These are phyloP conservation scores for Typhlomys cinereus DNA, from an alignment of 2,113 vertebrate species.

Conservation along the genomic window DNA sequence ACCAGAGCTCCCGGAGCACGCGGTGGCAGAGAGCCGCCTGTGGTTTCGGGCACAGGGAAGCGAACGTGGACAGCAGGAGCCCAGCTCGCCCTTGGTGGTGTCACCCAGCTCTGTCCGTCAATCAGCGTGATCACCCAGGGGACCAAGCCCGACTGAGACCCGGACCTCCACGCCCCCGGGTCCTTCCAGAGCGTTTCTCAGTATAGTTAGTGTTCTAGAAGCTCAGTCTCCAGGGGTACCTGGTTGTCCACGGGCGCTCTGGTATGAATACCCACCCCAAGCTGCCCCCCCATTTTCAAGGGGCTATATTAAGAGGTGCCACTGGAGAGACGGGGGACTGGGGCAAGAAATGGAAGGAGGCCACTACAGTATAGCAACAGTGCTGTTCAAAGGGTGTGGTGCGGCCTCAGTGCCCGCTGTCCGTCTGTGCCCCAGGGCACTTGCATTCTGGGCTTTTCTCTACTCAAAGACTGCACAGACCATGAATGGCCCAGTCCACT, in stretches of 20 bases:
- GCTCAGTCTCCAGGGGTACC: slow-evolving; percentile 14
- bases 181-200: background rate
- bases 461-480: background rate
- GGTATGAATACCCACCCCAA: too few species aligned
- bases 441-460: background rate
- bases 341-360: too few species aligned
- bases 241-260: too few species aligned
- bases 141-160: background rate
- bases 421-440: background rate
- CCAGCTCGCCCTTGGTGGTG: background rate
- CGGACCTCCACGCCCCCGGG: accelerated
- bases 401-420: background rate
- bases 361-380: too few species aligned
- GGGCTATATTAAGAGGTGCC: slow-evolving; percentile 72
- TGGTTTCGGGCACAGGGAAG: background rate
- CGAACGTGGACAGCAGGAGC: background rate
- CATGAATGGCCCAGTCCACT: background rate
- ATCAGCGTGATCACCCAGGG: background rate
- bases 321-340: slow-evolving; percentile 37
- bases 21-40: background rate
- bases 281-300: background rate
- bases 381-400: slow-evolving; percentile 59
- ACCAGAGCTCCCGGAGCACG: background rate
- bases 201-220: background rate
- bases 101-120: background rate